These are phyloP conservation scores for Lagodon rhomboides DNA, from an alignment of 2,797 vertebrate genomes.

Conservation along the genomic window DNA sequence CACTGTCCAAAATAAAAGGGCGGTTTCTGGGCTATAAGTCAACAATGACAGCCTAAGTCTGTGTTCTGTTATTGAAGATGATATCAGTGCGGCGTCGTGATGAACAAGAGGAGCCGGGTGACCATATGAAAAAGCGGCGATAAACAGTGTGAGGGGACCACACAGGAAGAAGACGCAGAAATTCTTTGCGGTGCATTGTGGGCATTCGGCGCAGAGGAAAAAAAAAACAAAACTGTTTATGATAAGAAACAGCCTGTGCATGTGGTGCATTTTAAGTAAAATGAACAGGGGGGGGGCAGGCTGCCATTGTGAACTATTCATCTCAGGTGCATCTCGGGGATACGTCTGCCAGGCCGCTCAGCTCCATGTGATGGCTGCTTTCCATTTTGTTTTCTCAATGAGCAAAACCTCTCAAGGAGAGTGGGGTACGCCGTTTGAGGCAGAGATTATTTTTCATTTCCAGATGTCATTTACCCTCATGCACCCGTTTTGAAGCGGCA, in stretches of 20 bases:
- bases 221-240: constrained; percentile 67
- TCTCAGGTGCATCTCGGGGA: constrained; percentile 66
- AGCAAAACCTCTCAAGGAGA: constrained; percentile 72
- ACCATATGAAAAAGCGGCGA: constrained; percentile 68
- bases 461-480: constrained; percentile 67
- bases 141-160: constrained; percentile 54
- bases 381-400: constrained; percentile 76
- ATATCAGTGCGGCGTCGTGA: constrained; percentile 79
- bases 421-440: constrained; percentile 58
- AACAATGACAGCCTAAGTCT: constrained; percentile 77
- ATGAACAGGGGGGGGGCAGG: constrained; percentile 45
- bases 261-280: constrained; percentile 67
- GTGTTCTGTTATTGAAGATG: constrained; percentile 84
- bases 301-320: constrained; percentile 64
- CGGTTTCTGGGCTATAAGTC: constrained; percentile 74
- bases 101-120: constrained; percentile 71
- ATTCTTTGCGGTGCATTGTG: constrained; percentile 61
- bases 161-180: constrained; percentile 48
- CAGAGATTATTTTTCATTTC: constrained; percentile 71
- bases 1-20: constrained; percentile 73
- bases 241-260: constrained; percentile 63
- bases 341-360: constrained; percentile 52
- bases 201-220: constrained; percentile 44
- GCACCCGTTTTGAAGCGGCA: constrained; percentile 41
- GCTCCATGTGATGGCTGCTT: constrained; percentile 68